Conservation (phyloP, 2,797 vertebrate genomes). For the Xerus rutilus region DNA sequence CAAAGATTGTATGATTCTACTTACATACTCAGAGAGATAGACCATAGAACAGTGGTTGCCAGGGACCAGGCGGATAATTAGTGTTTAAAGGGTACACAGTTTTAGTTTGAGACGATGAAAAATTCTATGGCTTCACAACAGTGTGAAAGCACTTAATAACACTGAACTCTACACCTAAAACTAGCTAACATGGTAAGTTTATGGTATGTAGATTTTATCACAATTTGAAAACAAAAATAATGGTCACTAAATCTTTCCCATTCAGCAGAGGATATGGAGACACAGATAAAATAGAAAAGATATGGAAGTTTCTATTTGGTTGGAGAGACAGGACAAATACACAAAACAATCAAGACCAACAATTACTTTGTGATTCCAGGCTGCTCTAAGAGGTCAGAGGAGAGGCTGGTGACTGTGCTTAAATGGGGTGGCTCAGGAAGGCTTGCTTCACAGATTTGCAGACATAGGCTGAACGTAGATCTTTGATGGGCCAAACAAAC, state of each 20-base stretch:
- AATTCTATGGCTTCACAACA: neutral
- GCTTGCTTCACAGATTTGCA: neutral
- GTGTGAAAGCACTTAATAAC: neutral
- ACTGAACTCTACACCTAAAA: neutral
- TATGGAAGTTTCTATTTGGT: neutral
- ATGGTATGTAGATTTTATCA: neutral
- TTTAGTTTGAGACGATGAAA: neutral
- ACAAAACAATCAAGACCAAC: neutral
- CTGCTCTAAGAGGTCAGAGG: neutral
- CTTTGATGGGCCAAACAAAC: neutral
- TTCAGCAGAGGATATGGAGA: neutral
- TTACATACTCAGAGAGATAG: neutral
- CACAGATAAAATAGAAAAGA: neutral
- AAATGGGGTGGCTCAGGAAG: neutral
- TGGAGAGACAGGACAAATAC: neutral
- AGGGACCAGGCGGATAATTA: neutral
- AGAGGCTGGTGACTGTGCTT: rapidly evolving
- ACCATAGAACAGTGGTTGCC: neutral
- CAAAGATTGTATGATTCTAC: neutral
- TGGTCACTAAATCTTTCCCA: neutral
- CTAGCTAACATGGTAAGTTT: neutral
- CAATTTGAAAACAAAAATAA: neutral
- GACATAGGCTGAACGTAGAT: too few species aligned
- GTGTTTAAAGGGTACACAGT: neutral
- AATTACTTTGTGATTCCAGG: neutral